phyloP scores from a whole-genome alignment of 2,113 vertebrate genomes.

The Uria aalge region DNA sequence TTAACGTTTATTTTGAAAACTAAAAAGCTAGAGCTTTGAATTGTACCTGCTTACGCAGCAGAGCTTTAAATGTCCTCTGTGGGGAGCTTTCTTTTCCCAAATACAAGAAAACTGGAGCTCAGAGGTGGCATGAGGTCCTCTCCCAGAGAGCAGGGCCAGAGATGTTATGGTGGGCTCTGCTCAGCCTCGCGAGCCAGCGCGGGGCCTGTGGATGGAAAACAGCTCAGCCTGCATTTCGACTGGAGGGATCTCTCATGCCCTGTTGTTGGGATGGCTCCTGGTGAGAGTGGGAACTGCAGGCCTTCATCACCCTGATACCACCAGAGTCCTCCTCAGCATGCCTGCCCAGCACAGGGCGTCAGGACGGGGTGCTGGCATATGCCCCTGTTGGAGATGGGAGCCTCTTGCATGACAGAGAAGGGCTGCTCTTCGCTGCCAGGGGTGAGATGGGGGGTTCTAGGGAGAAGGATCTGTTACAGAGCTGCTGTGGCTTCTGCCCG shows the following conservation, averaged over 20 bases:
- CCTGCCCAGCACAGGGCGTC: background rate
- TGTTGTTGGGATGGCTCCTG: background rate
- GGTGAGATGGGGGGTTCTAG: background rate
- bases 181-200: background rate
- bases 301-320: background rate
- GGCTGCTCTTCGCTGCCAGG: background rate
- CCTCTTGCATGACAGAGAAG: background rate
- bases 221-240: background rate
- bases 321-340: background rate
- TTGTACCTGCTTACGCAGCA: background rate
- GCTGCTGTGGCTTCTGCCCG: background rate
- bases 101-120: background rate
- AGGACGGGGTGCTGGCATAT: background rate
- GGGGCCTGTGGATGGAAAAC: background rate
- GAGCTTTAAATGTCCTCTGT: background rate
- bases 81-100: background rate
- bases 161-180: background rate
- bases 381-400: background rate
- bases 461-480: background rate
- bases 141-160: background rate
- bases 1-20: background rate
- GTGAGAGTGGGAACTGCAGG: background rate
- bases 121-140: fast-evolving
- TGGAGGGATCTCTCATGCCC: background rate
- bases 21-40: background rate